A percentile compares a stretch with the other conserved stretches of the same genome.
These are phyloP conservation scores for Calosoma granatense DNA, from an alignment of 1,140 invertebrate genomes.

Conservation along the genomic window DNA sequence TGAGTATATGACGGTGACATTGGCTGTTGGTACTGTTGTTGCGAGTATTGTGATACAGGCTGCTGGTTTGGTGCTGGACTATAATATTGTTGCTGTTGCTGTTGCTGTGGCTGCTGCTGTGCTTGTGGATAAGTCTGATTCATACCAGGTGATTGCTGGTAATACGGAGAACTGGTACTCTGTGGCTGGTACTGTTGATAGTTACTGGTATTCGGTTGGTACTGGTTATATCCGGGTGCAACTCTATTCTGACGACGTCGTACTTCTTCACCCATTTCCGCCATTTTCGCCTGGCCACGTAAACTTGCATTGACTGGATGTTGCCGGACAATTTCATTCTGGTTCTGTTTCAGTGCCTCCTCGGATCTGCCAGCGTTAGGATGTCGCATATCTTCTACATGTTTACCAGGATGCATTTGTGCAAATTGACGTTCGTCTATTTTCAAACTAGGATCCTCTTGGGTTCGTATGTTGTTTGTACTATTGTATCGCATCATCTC, in stretches of 20 bases:
- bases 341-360: neutral
- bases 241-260: conserved; percentile 52
- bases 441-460: conserved; percentile 19
- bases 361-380: neutral
- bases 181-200: conserved; percentile 4
- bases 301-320: conserved; percentile 16
- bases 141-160: neutral
- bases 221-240: conserved; percentile 20
- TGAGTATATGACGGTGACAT: conserved; percentile 10
- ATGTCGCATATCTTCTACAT: neutral
- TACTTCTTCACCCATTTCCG: conserved; percentile 75
- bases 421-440: conserved; percentile 18
- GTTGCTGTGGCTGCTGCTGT: conserved; percentile 29
- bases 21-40: conserved; percentile 11
- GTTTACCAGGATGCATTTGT: conserved; percentile 13
- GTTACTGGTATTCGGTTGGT: neutral
- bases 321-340: neutral
- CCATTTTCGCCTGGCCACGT: conserved; percentile 64
- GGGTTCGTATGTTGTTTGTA: conserved; percentile 28
- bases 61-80: conserved; percentile 24
- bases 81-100: conserved; percentile 22
- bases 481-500: conserved; percentile 32
- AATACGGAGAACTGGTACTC: conserved; percentile 3
- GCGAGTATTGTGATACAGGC: conserved; percentile 19
- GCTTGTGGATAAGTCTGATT: conserved; percentile 13